Evolutionary conservation across 2,113 vertebrate genomes (phyloP).

Genomic region (Megalops atlanticus): DNA sequence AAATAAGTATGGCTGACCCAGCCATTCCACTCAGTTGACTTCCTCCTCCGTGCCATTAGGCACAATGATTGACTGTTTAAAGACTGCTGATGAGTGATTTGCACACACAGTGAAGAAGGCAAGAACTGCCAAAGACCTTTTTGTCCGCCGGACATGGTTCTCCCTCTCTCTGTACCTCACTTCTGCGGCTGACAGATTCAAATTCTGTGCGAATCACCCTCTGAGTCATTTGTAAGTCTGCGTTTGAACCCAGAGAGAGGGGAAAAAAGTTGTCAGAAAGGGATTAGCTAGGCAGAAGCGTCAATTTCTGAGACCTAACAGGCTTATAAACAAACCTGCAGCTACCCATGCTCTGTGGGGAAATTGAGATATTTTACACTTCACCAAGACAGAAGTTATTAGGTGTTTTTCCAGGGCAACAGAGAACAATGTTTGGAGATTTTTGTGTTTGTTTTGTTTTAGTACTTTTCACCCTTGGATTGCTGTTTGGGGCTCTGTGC

Average conservation of each 20-base stretch:
- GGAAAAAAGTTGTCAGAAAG: conserved; percentile 25
- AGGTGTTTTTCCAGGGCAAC: conserved; percentile 16
- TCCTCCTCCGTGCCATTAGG: neutral
- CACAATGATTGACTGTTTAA: neutral
- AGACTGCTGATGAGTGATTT: neutral
- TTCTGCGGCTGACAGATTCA: conserved; percentile 4
- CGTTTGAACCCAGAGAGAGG: conserved; percentile 28
- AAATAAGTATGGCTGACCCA: conserved; percentile 5
- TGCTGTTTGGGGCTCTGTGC: neutral
- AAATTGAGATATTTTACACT: conserved; percentile 35
- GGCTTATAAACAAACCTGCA: conserved; percentile 32
- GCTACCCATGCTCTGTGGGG: conserved; percentile 16
- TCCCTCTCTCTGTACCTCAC: neutral
- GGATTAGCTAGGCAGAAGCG: conserved; percentile 28
- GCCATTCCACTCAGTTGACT: neutral
- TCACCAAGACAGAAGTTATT: conserved; percentile 30
- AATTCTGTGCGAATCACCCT: neutral
- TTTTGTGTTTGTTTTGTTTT: conserved; percentile 22
- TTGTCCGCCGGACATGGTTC: neutral
- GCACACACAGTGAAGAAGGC: neutral
- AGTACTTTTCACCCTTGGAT: neutral
- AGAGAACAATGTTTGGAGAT: conserved; percentile 15
- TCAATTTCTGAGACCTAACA: conserved; percentile 24
- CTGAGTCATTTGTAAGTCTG: conserved; percentile 29
- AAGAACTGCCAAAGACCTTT: neutral